A percentile compares a stretch with the other conserved stretches of the same genome.
Evolutionary conservation across 2,113 vertebrate genomes (phyloP).

Genomic region (Prinia subflava): DNA sequence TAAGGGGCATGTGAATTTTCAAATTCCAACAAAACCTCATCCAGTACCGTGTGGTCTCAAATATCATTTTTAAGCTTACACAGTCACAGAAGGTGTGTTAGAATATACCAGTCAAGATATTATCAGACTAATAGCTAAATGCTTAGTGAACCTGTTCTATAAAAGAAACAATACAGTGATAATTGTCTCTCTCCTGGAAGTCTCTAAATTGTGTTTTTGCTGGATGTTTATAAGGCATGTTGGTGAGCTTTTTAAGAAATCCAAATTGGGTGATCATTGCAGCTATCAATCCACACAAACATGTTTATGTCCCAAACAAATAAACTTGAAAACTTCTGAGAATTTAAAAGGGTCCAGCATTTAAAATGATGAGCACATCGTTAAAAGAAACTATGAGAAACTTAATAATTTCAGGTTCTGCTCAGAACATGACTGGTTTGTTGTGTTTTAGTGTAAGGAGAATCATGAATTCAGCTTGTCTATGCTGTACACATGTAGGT

Average conservation of each 20-base stretch:
- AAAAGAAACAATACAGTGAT: background rate
- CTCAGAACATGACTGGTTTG: background rate
- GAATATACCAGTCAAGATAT: background rate
- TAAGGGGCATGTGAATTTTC: background rate
- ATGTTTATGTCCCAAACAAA: background rate
- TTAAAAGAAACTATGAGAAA: background rate
- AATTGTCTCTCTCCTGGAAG: background rate
- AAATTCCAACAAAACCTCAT: background rate
- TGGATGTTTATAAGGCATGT: background rate
- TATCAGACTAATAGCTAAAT: background rate
- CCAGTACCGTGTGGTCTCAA: background rate
- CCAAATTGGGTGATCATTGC: background rate
- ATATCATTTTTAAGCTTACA: background rate
- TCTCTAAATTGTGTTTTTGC: background rate
- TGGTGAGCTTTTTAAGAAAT: background rate
- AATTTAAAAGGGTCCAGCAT: background rate
- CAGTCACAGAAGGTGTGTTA: background rate
- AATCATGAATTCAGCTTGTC: background rate
- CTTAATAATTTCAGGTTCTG: background rate
- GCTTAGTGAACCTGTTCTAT: background rate
- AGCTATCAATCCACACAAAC: background rate
- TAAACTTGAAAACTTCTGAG: background rate
- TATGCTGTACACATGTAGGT: background rate
- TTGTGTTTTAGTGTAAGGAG: background rate
- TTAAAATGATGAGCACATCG: background rate